phyloP scores from a whole-genome alignment of 2,113 vertebrate genomes.

The Castor canadensis region DNA sequence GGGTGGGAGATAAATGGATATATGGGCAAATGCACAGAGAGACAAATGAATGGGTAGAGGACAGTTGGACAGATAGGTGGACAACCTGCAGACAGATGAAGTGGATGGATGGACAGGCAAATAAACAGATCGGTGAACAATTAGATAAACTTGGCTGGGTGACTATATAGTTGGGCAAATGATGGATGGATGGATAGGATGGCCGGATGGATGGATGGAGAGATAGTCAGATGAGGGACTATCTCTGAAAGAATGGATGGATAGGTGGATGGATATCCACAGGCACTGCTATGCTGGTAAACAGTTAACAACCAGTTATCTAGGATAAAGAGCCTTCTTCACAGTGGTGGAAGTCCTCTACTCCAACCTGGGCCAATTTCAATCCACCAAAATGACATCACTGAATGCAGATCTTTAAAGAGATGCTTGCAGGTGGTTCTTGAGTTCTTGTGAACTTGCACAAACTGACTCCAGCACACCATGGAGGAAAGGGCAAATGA shows the following conservation, averaged over 20 bases:
- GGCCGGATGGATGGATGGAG: not conserved
- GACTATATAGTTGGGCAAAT: too few relatives aligned
- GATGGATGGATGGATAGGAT: not conserved
- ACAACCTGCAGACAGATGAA: too few relatives aligned
- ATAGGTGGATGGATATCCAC: not conserved
- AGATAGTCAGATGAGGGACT: not conserved
- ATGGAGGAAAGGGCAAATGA: not conserved
- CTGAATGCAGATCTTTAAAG: not conserved
- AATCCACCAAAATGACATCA: not conserved
- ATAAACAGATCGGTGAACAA: not conserved
- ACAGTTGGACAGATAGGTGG: not conserved
- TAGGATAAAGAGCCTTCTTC: not conserved
- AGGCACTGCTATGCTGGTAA: not conserved
- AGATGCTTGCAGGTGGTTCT: not conserved
- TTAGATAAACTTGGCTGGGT: not conserved
- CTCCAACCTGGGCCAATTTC: not conserved
- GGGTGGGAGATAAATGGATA: fast-evolving
- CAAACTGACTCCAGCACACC: not conserved
- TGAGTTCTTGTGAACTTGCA: not conserved
- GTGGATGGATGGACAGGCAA: not conserved
- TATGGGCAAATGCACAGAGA: too few relatives aligned
- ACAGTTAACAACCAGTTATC: not conserved
- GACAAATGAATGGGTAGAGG: not conserved
- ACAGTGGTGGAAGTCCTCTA: not conserved
- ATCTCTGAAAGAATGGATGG: not conserved